These are phyloP conservation scores for Lepidurus packardi DNA, from an alignment of 1,140 invertebrate species.

Conservation along the genomic window DNA sequence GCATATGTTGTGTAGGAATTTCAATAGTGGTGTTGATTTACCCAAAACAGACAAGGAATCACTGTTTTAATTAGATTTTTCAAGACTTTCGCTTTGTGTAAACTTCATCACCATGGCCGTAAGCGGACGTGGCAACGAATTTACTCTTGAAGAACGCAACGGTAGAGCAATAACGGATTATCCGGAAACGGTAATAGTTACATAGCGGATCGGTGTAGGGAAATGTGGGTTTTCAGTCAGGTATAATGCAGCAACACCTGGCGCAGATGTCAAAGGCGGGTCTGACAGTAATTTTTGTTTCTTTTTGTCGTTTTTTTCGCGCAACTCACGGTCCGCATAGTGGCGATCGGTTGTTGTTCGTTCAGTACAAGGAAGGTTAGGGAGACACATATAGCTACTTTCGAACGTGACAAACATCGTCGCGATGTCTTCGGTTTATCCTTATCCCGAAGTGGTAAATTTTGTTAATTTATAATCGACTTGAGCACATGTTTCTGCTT, in stretches of 20 bases:
- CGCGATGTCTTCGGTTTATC: too few relatives aligned
- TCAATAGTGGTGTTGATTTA: not conserved
- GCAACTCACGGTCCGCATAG: not conserved
- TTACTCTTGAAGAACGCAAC: not conserved
- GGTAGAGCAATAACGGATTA: not conserved
- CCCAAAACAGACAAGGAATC: not conserved
- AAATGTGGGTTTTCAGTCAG: not conserved
- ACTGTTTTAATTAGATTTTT: not conserved
- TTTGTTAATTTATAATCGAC: too few relatives aligned
- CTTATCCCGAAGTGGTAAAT: too few relatives aligned
- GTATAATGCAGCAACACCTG: not conserved
- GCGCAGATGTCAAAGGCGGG: slow-evolving; percentile 12
- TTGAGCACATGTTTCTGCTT: too few relatives aligned
- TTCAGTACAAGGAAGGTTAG: too few relatives aligned
- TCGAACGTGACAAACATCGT: too few relatives aligned
- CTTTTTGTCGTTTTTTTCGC: not conserved
- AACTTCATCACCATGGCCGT: not conserved
- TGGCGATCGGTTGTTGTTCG: too few relatives aligned
- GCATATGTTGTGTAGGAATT: slow-evolving; percentile 1
- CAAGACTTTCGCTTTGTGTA: not conserved
- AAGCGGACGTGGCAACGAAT: not conserved
- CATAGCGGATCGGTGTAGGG: not conserved
- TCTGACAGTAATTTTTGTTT: not conserved
- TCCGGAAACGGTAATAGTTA: not conserved
- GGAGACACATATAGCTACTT: too few relatives aligned